Conservation (phyloP, 2,113 vertebrate species). For the Hymenochirus boettgeri region DNA sequence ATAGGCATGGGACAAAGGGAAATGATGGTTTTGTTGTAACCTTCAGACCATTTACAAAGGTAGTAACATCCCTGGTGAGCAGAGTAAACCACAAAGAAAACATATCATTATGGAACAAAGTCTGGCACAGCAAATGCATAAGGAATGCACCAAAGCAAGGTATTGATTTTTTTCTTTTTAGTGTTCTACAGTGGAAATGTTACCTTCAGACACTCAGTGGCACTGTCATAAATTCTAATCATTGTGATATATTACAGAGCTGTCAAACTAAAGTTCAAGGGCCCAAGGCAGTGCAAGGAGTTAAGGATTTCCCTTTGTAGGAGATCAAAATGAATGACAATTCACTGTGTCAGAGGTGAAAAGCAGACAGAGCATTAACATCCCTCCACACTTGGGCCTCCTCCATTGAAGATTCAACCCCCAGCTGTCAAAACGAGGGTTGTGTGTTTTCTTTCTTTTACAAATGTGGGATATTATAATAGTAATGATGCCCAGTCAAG, state of each 20-base stretch:
- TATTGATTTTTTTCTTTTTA: background rate
- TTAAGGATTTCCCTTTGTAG: constrained; percentile 1
- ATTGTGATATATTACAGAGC: background rate
- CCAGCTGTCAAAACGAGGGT: too few species aligned
- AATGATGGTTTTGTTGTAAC: background rate
- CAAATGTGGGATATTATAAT: too few species aligned
- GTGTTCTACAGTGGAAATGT: background rate
- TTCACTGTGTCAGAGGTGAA: background rate
- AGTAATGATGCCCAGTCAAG: too few species aligned
- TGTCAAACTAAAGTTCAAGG: background rate
- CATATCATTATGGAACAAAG: background rate
- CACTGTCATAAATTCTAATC: background rate
- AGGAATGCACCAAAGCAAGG: background rate
- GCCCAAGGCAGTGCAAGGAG: background rate
- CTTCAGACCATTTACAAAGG: background rate
- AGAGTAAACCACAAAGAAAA: background rate
- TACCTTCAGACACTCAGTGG: background rate
- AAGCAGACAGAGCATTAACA: background rate
- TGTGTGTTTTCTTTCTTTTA: too few species aligned
- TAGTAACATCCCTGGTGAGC: background rate
- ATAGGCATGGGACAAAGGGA: background rate
- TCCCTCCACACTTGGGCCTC: too few species aligned
- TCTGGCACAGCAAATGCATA: background rate
- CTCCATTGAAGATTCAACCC: too few species aligned
- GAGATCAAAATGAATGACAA: background rate